Conservation (phyloP, 2,888 invertebrate species). For the Gastracanthus pulcherrimus region DNA sequence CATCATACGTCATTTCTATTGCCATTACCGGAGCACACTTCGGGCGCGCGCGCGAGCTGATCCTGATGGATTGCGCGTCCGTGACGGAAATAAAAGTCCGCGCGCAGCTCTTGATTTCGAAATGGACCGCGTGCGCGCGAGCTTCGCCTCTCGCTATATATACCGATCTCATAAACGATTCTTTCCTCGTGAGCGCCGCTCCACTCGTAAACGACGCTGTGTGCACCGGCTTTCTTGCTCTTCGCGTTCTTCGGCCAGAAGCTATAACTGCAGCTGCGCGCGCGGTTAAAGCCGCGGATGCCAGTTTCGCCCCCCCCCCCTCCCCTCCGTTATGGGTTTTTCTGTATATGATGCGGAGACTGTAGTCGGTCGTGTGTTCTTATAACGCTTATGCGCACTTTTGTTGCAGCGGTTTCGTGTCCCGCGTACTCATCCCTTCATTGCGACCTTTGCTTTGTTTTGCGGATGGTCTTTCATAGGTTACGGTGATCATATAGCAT, state of each 20-base stretch:
- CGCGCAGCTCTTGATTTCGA: conserved; percentile 19
- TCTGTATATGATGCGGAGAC: too few species aligned
- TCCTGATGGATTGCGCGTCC: conserved; percentile 46
- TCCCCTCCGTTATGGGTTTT: too few species aligned
- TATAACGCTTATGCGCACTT: too few species aligned
- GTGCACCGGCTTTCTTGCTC: background rate
- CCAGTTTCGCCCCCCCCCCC: too few species aligned
- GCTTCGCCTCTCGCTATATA: too few species aligned
- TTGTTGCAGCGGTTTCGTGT: too few species aligned
- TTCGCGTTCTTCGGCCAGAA: too few species aligned
- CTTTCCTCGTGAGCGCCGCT: background rate
- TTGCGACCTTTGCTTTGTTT: too few species aligned
- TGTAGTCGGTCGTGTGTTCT: too few species aligned
- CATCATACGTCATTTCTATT: conserved; percentile 21
- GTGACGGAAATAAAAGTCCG: conserved; percentile 39
- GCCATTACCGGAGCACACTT: conserved; percentile 7
- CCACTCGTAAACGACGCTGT: conserved; percentile 6
- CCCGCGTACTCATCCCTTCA: too few species aligned
- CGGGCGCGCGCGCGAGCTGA: background rate
- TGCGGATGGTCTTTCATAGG: too few species aligned
- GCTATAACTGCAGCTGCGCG: background rate
- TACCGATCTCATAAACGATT: conserved; percentile 50
- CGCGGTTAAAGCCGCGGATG: background rate
- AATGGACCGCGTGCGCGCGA: background rate
- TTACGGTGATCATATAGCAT: too few species aligned